These are phyloP conservation scores for Agelas oroides DNA, from an alignment of 37 sponge, comb jelly and placozoan genomes.

Conservation along the genomic window DNA sequence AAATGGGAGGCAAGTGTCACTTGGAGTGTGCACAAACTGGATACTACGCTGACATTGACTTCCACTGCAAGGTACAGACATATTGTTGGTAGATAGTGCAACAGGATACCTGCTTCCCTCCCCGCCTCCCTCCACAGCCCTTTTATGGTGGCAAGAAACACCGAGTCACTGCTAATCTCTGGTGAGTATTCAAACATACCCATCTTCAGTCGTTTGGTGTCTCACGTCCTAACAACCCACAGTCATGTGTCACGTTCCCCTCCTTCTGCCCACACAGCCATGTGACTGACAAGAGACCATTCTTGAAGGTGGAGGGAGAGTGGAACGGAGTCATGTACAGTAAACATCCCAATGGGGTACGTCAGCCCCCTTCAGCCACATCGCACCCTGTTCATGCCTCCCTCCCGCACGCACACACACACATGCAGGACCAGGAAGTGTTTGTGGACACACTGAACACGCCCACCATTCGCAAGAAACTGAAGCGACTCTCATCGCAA, in stretches of 20 bases:
- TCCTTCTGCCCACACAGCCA: slow-evolving; percentile 55
- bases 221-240: no score
- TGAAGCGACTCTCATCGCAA: slow-evolving; percentile 72
- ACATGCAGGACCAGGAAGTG: slow-evolving; percentile 79
- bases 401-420: not conserved
- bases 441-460: slow-evolving; percentile 85
- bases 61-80: slow-evolving; percentile 86
- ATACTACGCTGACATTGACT: slow-evolving; percentile 87
- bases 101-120: no score
- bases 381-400: not conserved
- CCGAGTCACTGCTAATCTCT: slow-evolving; percentile 80
- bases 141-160: slow-evolving; percentile 95
- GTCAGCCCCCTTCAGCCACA: not conserved
- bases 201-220: not conserved
- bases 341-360: slow-evolving; percentile 78
- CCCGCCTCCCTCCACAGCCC: slow-evolving; percentile 44
- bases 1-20: slow-evolving; percentile 91
- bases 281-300: slow-evolving; percentile 70
- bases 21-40: slow-evolving; percentile 90
- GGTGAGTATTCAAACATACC: slow-evolving; percentile 69
- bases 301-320: slow-evolving; percentile 91
- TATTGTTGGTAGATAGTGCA: no score
- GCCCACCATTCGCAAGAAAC: slow-evolving; percentile 88
- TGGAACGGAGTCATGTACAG: slow-evolving; percentile 97
- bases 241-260: no score